Base-by-base conservation (phyloP, 2,797 vertebrate species). In the Pipistrellus pygmaeus region DNA sequence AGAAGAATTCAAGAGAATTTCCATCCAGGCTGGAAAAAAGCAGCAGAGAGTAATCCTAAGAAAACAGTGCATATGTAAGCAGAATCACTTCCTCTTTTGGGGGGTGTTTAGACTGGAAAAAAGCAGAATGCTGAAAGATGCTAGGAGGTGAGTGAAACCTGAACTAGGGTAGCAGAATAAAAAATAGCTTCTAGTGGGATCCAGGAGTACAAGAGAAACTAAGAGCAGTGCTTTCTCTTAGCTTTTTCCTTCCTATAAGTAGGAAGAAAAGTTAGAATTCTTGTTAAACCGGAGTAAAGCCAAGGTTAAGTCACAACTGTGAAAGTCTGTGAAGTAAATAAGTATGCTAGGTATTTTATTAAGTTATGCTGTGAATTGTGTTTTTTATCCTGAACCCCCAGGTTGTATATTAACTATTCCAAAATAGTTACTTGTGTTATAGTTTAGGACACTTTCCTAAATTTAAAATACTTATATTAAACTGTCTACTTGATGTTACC, bases 1-100 rank as follows among this genome's bases (percentile, higher is more conserved):
- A 96, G 46, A 83, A 95, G 87, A 96, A 95, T 92, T 95, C 72
- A 90, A 95, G 85, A 96, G 69, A 95, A 95, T 80, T 91, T 93
- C n/a, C 55, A 95, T 32, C 38, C 27, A 96, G 25, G 44, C 71
- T 93, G 41, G 81, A 94, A 92, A 95, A 89, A 94, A 96, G 77
- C 60, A 83, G 80, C 76, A 95, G 87, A 96, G 66, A 62, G 55
- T 94, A 96, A 92, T 95, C 90, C 84, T 90, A 88, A 72, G 82
- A 95, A 96, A 96, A 92, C 38, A 95, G 77, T 75, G 57, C 64
- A 76, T 90, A 89, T 64, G 72, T 93, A 96, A 96, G 84, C 89
- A 97, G 81, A 96, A 93, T 84, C 5, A 87, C 72, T 96, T 96
- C 80, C 91, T 92, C n/a, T 66, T 30, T 30, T 62, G 44, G 44